Base-by-base conservation (phyloP, 2,888 invertebrate genomes). In the Latheticus oryzae region DNA sequence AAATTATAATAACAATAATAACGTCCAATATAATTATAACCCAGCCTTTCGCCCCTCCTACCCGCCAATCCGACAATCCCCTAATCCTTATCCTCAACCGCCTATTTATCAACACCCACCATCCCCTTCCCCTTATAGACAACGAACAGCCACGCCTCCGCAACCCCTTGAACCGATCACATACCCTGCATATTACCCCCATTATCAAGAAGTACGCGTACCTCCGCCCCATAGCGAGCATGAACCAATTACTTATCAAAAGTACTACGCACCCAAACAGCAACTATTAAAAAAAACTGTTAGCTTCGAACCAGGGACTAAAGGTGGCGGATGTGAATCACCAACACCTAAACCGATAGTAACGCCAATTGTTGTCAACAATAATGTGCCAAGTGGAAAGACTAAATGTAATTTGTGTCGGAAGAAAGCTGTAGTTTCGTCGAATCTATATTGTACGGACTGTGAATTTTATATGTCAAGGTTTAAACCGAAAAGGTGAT, bases 401-500 rank as follows among this genome's bases (percentile, higher is more conserved):
- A 82, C 85, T 5, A 87, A 88, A 56, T 95, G 95, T 76, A 90
- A 91, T 78, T 82, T 96, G 67, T 96, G 95, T 78, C 84, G 93
- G 54, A 95, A 95, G 76, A 91, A 93, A 73, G 85, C 87, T 61
- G 88, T 93, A 9, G 84, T 83, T 38, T 85, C 89, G 8, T 90
- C 93, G 7, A 87, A 89, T 21, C 84, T 88, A 67, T 95, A 95
- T 75, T 96, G 95, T 78, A 84, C 88, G 40, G 94, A 95, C 79
- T 95, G 95, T 79, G 93, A 94, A 75, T 94, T 91, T 80, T 96
- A 95, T 74, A 90, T 96, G 89, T 91, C 92, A 61, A 83, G 90
- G 72, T 91, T 91, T 77, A 87, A 89, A 73, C 89, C 88, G 37
- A 76, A 74, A 69, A 72, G 70, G 60, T 75, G 70, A 66, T 38